phyloP scores from a whole-genome alignment of 2,113 vertebrate genomes.

The Epinephelus fuscoguttatus region DNA sequence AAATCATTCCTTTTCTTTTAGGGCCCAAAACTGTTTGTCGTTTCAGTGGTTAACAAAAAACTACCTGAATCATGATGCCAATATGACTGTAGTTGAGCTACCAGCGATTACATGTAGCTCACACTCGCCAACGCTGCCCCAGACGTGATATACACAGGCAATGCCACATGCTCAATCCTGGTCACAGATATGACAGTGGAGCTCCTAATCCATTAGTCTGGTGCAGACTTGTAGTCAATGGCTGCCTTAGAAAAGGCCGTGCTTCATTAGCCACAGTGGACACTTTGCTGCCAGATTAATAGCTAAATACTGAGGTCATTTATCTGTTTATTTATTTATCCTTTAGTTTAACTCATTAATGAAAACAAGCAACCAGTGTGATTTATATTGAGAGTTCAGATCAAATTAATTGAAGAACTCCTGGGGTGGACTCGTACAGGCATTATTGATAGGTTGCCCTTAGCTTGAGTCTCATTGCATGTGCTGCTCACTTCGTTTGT shows the following conservation, averaged over 20 bases:
- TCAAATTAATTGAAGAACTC: slow-evolving; percentile 44
- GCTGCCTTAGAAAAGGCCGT: slow-evolving; percentile 53
- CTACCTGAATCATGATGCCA: too few relatives aligned
- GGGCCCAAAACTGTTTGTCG: too few relatives aligned
- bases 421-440: slow-evolving; percentile 26
- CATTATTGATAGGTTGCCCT: slow-evolving; percentile 60
- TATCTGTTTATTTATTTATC: slow-evolving; percentile 72
- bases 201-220: slow-evolving; percentile 70
- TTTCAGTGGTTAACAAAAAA: too few relatives aligned
- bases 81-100: too few relatives aligned
- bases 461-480: slow-evolving; percentile 36
- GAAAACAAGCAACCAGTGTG: slow-evolving; percentile 55
- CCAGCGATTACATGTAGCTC: too few relatives aligned
- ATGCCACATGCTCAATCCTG: slow-evolving; percentile 35
- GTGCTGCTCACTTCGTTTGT: slow-evolving; percentile 51
- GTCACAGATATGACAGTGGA: slow-evolving; percentile 63
- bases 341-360: slow-evolving; percentile 67
- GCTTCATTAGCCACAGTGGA: slow-evolving; percentile 75
- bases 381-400: slow-evolving; percentile 65
- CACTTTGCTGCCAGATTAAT: slow-evolving; percentile 76
- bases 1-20: too few relatives aligned
- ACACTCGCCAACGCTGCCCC: background rate
- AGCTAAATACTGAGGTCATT: slow-evolving; percentile 65
- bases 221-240: slow-evolving; percentile 53
- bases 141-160: slow-evolving; percentile 51